phyloP scores from a whole-genome alignment of 2,888 invertebrate genomes.

The Caenorhabditis uteleia region DNA sequence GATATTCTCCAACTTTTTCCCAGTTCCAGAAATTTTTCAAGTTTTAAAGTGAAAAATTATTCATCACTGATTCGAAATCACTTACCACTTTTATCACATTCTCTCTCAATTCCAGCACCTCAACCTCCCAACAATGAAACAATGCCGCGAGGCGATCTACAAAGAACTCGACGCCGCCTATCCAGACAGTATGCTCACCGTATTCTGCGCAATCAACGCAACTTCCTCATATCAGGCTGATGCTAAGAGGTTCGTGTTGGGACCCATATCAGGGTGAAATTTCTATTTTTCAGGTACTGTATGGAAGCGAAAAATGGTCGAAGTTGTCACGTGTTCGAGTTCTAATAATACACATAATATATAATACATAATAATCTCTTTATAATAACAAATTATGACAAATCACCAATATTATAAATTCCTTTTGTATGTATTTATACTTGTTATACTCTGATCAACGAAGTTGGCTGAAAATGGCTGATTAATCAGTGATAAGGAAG shows the following conservation, averaged over 20 bases:
- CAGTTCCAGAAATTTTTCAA: conserved; percentile 1
- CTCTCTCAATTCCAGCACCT: conserved; percentile 22
- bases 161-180: conserved; percentile 39
- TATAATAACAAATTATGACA: not conserved
- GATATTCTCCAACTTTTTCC: too few relatives aligned
- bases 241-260: conserved; percentile 22
- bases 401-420: not conserved
- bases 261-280: too few relatives aligned
- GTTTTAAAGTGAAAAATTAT: not conserved
- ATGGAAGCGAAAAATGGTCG: conserved; percentile 15
- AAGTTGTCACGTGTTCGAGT: conserved; percentile 31
- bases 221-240: conserved; percentile 45
- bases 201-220: conserved; percentile 34
- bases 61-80: too few relatives aligned
- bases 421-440: not conserved
- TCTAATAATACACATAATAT: conserved; percentile 2
- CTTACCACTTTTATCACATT: too few relatives aligned
- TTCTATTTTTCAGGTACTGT: too few relatives aligned
- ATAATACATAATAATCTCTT: not conserved
- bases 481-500: too few relatives aligned
- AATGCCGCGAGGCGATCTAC: conserved; percentile 33
- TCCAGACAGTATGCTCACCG: conserved; percentile 43
- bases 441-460: not conserved
- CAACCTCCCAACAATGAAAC: conserved; percentile 3
- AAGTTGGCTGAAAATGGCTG: not conserved